phyloP scores from a whole-genome alignment of 1,140 invertebrate species.

The Phthorimaea operculella region DNA sequence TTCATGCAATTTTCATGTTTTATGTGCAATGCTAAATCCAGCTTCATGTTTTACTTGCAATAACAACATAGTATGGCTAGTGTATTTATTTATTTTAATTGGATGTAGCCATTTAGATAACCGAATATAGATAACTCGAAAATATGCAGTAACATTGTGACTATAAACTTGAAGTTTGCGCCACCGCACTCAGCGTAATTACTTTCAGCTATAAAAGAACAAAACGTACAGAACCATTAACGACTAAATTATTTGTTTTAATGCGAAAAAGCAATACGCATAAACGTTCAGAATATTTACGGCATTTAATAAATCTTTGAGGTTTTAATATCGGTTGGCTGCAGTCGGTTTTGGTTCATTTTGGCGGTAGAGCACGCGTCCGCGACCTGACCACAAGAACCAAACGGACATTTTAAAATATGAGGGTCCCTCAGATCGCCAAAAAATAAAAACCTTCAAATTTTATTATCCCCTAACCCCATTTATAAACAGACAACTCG shows the following conservation, averaged over 20 bases:
- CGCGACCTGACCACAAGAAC: constrained; percentile 33
- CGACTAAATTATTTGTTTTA: neutral
- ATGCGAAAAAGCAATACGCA: neutral
- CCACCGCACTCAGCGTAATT: neutral
- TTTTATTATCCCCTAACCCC: constrained; percentile 31
- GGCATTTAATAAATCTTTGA: constrained; percentile 14
- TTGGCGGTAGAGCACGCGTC: constrained; percentile 28
- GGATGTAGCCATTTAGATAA: neutral
- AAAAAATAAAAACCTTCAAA: constrained; percentile 38
- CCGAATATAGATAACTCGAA: neutral
- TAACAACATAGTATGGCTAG: too few species aligned
- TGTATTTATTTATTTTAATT: neutral
- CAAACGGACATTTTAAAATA: constrained; percentile 46
- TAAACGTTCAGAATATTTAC: constrained; percentile 15
- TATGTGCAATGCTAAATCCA: too few species aligned
- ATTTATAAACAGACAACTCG: constrained; percentile 15
- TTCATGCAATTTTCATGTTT: neutral
- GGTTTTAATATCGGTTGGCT: neutral
- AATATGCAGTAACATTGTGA: too few species aligned
- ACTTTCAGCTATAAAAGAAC: neutral
- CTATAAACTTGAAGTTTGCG: neutral
- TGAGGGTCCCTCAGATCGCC: constrained; percentile 35
- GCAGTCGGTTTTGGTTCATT: neutral
- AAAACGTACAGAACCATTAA: neutral
- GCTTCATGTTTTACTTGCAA: too few species aligned